Base-by-base conservation (phyloP, 2,888 invertebrate species). In the Deladenus siricidicola region DNA sequence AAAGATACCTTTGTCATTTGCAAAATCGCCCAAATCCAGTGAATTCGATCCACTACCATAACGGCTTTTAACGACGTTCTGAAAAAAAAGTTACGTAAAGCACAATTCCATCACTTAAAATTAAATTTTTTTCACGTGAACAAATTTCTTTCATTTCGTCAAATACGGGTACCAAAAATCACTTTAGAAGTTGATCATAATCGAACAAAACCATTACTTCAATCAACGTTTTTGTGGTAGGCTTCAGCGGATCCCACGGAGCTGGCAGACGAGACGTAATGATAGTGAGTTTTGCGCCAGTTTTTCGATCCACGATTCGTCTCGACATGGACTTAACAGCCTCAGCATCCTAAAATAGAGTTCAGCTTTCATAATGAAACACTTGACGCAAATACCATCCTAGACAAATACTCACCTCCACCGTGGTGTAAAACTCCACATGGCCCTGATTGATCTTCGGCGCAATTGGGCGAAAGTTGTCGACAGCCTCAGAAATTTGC, bases 1-100 rank as follows among this genome's bases (percentile, higher is more conserved):
- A 3, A 30, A 54, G 56, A 47, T 42, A 73, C 71, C 44, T 47
- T 64, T 59, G 62, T 74, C 71, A 6, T 45, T 56, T 52, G 59
- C 66, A 60, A 76, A 77, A 6, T 69, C 63, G 29, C 70, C 68
- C 24, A 76, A 62, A 58, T 76, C 71, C 21, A 76, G 57, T n/a
- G 74, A 59, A 14, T 71, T 67, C n/a, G 45, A 63, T 1, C 56
- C 60, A 52, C 63, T 60, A 39, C 70, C 68, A 58, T 68, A 74
- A 10, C 74, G 67, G 34, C 58, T 64, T 43, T 68, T 66, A 10
- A 76, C 65, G 4, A 72, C 74, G 45, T 63, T 58, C 72, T 73
- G 61, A n/a, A 72, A 56, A 61, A 23, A 28, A n/a, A 28, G 23
- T n/a, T n/a, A n/a, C n/a, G n/a, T n/a, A n/a, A n/a, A n/a, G n/a